Evolutionary conservation across 2,888 invertebrate genomes (phyloP).

Genomic region (Agonopterix subpropinquella): DNA sequence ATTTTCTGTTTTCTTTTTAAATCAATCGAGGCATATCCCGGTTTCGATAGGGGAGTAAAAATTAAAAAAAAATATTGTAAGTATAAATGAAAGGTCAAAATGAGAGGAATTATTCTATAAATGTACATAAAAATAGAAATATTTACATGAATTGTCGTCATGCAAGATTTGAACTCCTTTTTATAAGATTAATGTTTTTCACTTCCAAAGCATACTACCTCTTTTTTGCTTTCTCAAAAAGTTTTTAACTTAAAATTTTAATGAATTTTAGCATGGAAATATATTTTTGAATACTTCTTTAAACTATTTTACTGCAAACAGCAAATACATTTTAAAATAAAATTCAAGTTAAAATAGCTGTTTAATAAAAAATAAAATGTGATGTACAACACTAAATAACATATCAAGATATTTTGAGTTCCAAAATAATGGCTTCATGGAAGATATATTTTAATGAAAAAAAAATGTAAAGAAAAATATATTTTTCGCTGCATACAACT

Average conservation of each 20-base stretch:
- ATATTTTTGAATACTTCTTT: neutral
- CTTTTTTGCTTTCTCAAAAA: slow-evolving; percentile 17
- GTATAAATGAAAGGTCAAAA: slow-evolving; percentile 69
- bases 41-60: slow-evolving; percentile 43
- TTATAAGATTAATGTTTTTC: slow-evolving; percentile 19
- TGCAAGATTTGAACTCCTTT: slow-evolving; percentile 32
- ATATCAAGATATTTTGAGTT: slow-evolving; percentile 53
- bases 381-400: slow-evolving; percentile 52
- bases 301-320: slow-evolving; percentile 5
- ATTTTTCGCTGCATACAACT: slow-evolving; percentile 32
- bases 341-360: slow-evolving; percentile 11
- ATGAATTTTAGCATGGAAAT: slow-evolving; percentile 2
- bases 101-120: slow-evolving; percentile 71
- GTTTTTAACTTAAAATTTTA: slow-evolving; percentile 7
- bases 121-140: slow-evolving; percentile 59
- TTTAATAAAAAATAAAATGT: slow-evolving; percentile 25
- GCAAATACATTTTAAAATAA: slow-evolving; percentile 5
- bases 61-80: slow-evolving; percentile 46
- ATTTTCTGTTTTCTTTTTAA: slow-evolving; percentile 18
- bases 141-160: slow-evolving; percentile 32
- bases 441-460: slow-evolving; percentile 55
- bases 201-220: slow-evolving; percentile 29
- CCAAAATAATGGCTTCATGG: slow-evolving; percentile 30
- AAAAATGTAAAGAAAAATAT: slow-evolving; percentile 25
- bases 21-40: slow-evolving; percentile 58